Conservation (phyloP, 2,888 invertebrate species). For the Baccha elongata region DNA sequence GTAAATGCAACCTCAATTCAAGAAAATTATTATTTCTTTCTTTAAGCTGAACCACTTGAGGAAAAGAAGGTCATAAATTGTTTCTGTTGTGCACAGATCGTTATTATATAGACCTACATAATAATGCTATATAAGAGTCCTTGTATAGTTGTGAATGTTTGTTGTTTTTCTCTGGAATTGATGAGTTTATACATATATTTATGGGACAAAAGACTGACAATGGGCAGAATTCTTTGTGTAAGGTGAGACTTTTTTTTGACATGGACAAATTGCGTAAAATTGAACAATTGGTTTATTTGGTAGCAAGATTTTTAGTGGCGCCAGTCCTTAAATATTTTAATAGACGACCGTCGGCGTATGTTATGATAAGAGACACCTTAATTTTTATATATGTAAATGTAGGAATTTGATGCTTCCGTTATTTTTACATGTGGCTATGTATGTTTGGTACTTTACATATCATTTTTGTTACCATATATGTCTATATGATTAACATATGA, state of each 20-base stretch:
- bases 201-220: constrained; percentile 8
- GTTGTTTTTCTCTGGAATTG: constrained; percentile 29
- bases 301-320: constrained; percentile 34
- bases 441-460: no score
- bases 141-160: constrained; percentile 6
- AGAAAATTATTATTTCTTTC: background rate
- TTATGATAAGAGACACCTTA: background rate
- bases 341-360: background rate
- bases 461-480: no score
- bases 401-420: constrained; percentile 4
- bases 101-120: background rate
- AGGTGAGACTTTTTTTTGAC: constrained; percentile 59
- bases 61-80: constrained; percentile 6
- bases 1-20: constrained; percentile 3
- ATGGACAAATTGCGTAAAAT: constrained; percentile 50
- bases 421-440: background rate
- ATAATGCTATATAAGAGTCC: background rate
- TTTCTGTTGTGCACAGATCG: constrained; percentile 1
- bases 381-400: background rate
- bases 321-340: constrained; percentile 24
- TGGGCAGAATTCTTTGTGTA: constrained; percentile 36
- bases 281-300: constrained; percentile 30
- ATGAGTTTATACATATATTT: background rate
- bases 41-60: constrained; percentile 19
- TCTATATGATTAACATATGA: no score